Percentiles rank a stretch among this genome's conserved stretches.
Evolutionary conservation across 2,113 vertebrate species (phyloP).

Genomic region (Myanophis thanlyinensis): DNA sequence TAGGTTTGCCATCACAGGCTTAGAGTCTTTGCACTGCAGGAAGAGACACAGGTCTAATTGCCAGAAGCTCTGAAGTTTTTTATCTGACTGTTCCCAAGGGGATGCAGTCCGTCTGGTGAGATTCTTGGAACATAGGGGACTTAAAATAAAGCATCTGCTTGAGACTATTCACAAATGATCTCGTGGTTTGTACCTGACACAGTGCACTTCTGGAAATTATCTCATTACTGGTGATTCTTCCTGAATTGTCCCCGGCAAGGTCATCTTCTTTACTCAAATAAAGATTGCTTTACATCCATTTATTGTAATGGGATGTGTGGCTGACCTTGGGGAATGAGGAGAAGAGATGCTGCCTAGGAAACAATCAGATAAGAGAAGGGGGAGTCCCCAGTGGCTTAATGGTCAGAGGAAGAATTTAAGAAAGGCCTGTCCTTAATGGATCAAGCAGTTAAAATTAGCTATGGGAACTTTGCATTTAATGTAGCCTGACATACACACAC

Average conservation of each 20-base stretch:
- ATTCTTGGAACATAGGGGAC: background rate
- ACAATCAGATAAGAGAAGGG: background rate
- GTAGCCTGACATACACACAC: background rate
- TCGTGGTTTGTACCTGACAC: background rate
- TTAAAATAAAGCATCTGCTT: background rate
- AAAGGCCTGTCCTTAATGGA: background rate
- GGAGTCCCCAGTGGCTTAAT: no score
- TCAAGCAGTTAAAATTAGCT: background rate
- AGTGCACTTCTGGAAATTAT: background rate
- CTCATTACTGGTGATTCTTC: background rate
- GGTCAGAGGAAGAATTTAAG: background rate
- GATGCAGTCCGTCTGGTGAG: background rate
- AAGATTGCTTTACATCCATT: background rate
- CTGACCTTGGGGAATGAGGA: background rate
- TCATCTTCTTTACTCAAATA: background rate
- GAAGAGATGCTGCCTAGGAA: background rate
- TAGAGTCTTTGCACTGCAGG: background rate
- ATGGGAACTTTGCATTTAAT: background rate
- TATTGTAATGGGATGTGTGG: background rate
- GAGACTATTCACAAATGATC: background rate
- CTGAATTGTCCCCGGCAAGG: background rate
- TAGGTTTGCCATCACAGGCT: no score
- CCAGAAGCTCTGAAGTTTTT: background rate
- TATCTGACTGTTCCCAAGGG: background rate
- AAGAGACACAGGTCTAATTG: background rate